phyloP scores from a whole-genome alignment of 2,888 invertebrate species.

The Keiferia lycopersicella region DNA sequence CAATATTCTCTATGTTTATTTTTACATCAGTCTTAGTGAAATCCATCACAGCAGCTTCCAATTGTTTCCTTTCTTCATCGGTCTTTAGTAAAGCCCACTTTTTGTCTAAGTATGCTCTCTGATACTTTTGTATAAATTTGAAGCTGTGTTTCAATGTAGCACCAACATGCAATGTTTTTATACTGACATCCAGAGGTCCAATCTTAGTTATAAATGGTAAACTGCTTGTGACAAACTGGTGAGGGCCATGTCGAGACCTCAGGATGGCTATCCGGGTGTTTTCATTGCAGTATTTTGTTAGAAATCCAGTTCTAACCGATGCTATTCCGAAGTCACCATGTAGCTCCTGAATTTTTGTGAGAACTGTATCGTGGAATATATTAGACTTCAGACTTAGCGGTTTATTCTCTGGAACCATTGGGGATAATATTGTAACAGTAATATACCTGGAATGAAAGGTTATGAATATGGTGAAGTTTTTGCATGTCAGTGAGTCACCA shows the following conservation, averaged over 20 bases:
- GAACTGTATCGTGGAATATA: constrained; percentile 80
- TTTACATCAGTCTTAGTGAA: constrained; percentile 72
- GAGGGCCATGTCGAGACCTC: constrained; percentile 87
- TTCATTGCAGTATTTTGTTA: constrained; percentile 90
- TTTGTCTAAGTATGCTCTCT: constrained; percentile 83
- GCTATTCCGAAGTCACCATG: constrained; percentile 90
- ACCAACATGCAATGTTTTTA: constrained; percentile 87
- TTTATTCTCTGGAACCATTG: constrained; percentile 70
- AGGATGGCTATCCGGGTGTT: constrained; percentile 88
- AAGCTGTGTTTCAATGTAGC: constrained; percentile 91
- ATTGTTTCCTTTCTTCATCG: constrained; percentile 81
- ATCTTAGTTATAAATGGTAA: constrained; percentile 86
- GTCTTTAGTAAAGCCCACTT: constrained; percentile 83
- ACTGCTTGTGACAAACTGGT: constrained; percentile 85
- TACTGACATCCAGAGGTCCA: constrained; percentile 81
- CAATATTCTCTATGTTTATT: constrained; percentile 69
- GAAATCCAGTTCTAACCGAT: constrained; percentile 85
- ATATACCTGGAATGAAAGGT: constrained; percentile 81
- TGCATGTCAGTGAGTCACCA: no score
- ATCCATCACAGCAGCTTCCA: constrained; percentile 76
- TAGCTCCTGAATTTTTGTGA: constrained; percentile 83
- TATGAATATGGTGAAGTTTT: no score
- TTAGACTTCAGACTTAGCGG: constrained; percentile 75
- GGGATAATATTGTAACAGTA: constrained; percentile 83
- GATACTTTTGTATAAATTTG: constrained; percentile 86